These are phyloP conservation scores for Tinamus guttatus DNA, from an alignment of 2,113 vertebrate species.

Conservation along the genomic window DNA sequence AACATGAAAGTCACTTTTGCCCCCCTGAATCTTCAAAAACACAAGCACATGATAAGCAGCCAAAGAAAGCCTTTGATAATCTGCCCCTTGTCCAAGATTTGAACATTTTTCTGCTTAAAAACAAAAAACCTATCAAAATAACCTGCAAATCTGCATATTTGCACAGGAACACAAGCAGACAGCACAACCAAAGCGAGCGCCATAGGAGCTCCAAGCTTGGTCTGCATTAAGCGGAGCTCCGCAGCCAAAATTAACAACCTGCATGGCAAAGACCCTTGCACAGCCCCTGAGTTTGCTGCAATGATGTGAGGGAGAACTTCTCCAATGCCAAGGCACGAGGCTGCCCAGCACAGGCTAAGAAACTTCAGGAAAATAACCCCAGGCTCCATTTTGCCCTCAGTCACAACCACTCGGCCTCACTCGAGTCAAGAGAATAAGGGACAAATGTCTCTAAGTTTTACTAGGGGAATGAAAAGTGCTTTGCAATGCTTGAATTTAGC, in stretches of 20 bases:
- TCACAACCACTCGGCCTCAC: not conserved
- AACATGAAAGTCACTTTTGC: not conserved
- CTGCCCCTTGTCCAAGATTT: not conserved
- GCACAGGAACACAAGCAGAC: slow-evolving; percentile 48
- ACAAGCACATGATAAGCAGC: not conserved
- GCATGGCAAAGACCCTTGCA: slow-evolving; percentile 9
- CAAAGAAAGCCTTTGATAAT: not conserved
- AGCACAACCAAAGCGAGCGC: slow-evolving; percentile 42
- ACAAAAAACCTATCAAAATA: not conserved
- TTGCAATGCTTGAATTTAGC: not conserved
- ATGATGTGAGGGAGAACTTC: not conserved
- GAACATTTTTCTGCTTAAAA: slow-evolving; percentile 1
- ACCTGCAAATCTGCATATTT: slow-evolving; percentile 37
- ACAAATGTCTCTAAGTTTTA: not conserved
- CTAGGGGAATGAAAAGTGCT: not conserved
- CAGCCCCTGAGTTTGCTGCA: not conserved
- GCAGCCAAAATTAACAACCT: slow-evolving; percentile 66
- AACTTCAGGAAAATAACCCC: not conserved
- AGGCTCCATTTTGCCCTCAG: not conserved
- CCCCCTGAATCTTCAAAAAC: not conserved
- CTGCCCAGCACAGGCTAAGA: not conserved
- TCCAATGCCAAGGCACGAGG: not conserved
- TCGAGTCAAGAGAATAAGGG: not conserved
- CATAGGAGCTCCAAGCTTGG: slow-evolving; percentile 2
- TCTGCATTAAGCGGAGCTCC: slow-evolving; percentile 18